Base-by-base conservation (phyloP, 2,888 invertebrate species). In the Drosophila mimetica region DNA sequence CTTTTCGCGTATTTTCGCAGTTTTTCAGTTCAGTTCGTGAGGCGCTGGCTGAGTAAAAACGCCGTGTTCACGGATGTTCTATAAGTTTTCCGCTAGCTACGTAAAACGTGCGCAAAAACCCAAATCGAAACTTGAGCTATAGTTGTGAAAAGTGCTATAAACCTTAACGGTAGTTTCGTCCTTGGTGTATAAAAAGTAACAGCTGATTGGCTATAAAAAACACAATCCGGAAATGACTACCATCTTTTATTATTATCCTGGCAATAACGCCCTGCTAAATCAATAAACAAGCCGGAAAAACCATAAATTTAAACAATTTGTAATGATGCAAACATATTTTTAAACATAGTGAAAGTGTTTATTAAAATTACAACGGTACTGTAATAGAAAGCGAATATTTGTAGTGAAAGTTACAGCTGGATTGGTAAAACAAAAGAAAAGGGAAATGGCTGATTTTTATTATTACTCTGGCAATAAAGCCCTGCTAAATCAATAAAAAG, bases 31-130 rank as follows among this genome's bases (percentile, higher is more conserved):
- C 82, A 89, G 89, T 89, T 81, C 77, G 84, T 79, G 76, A 88
- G 84, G 86, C 88, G 83, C 82, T 83, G 78, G 79, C 86, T 77
- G 72, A 77, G 77, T 76, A 72, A 79, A 72, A 76, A 80, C 85
- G 81, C 75, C 77, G 74, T 79, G 69, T 70, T 42, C 48, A 59
- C 57, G 55, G 57, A 51, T 66, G 53, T 14, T 51, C 18, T 30
- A 20, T 13, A 18, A 28, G 11, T 28, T 28, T 22, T 39, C n/a
- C 14, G 16, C 11, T n/a, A 14, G 25, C 59, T 46, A 59, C 57
- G 53, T 47, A 37, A 63, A 69, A 48, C 47, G 69, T 53, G 69
- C 60, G 70, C 47, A 65, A 44, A 44, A 28, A 42, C 41, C 22
- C 41, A 36, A 48, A 32, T 25, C 48, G 25, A 41, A 58, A 60